Percentiles rank a stretch among this genome's conserved stretches.
These are phyloP conservation scores for Berghia stephanieae DNA, from an alignment of 1,140 invertebrate genomes.

Conservation along the genomic window DNA sequence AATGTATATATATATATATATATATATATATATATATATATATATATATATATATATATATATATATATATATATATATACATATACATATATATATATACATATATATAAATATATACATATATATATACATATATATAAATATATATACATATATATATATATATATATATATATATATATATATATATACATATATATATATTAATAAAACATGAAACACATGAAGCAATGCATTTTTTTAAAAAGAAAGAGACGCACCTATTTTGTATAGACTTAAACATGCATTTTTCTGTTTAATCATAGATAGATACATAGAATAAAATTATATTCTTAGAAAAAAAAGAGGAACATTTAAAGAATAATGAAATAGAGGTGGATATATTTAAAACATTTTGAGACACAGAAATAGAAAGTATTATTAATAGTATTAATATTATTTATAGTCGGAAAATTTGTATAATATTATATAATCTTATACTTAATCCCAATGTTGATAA, in stretches of 20 bases:
- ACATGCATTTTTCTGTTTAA: not conserved
- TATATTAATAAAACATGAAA: not conserved
- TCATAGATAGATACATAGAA: not conserved
- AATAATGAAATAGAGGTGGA: not conserved
- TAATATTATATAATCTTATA: not conserved
- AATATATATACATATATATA: not conserved
- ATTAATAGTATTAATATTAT: not conserved
- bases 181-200: not conserved
- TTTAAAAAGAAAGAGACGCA: not conserved
- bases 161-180: not conserved
- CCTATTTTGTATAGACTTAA: not conserved
- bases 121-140: constrained; percentile 12
- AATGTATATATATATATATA: no score
- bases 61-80: constrained; percentile 24
- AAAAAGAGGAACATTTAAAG: not conserved
- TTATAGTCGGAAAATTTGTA: not conserved
- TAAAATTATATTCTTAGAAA: not conserved
- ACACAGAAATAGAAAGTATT: not conserved
- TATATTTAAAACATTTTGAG: not conserved
- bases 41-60: constrained; percentile 22
- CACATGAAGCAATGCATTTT: not conserved
- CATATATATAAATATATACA: no score
- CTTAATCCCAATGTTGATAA: not conserved
- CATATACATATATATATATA: constrained; percentile 24
- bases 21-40: constrained; percentile 23